Evolutionary conservation across 1,140 invertebrate genomes (phyloP), one percentile per base, ranked within the genome.

Genomic region (Drosophila paulistorum): DNA sequence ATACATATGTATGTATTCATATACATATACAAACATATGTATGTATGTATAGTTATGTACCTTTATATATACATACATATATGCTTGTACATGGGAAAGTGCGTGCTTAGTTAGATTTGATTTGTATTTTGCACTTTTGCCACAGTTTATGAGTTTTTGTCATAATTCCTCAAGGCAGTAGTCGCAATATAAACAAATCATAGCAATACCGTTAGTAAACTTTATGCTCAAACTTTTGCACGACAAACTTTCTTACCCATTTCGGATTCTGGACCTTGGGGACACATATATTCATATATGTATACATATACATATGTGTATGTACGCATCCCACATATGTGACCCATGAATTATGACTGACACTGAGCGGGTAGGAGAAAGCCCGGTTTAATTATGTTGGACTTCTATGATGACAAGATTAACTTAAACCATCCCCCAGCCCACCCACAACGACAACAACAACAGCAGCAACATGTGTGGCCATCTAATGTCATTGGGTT

Each of bases 161-260:
- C 67, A 84, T 79, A 77, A 80, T 74, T 77, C 76, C 68, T 67
- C 64, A 51, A 64, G 64, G 70, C 61, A 11, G 37, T 39, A 11
- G 71, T 76, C 63, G 48, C 55, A 71, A 64, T 58, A 70, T 82
- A 82, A 87, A 68, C 75, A 79, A 87, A 85, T 73, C 68, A 81
- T 79, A 70, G 82, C 68, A 79, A 68, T 75, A 65, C 55, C 37
- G 14, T 39, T 41, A 65, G 60, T 71, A 45, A 77, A 74, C 66
- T 87, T 81, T 71, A 51, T 78, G 75, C 60, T 71, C 70, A 85
- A 86, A 59, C 74, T 86, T 86, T 68, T 65, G 23, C 55, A 42
- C 57, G 62, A 79, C 71, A 86, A 85, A 85, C 63, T 86, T 85
- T 75, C 45, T 41, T 59, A 51, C 45, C 20, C 45, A 20, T n/a